Conservation (phyloP, 2,797 vertebrate genomes). For the Coregonus ussuriensis region DNA sequence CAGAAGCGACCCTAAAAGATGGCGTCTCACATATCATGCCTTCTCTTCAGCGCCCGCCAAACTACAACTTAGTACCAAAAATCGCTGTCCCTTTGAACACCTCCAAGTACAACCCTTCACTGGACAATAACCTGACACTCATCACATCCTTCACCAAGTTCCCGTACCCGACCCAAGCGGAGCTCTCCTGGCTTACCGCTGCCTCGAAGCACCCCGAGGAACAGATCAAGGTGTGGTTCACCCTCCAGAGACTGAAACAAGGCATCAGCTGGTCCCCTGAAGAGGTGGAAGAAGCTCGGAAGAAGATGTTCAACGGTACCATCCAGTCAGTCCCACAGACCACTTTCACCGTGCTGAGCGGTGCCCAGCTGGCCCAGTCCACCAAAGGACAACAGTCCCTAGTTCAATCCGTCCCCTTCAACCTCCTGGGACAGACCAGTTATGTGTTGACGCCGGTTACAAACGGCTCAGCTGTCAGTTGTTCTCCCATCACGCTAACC, state of each 20-base stretch:
- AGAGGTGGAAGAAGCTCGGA: conserved; percentile 97
- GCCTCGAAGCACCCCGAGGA: conserved; percentile 97
- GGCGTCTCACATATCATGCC: conserved; percentile 95
- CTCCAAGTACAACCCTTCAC: conserved; percentile 94
- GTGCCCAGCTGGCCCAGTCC: conserved; percentile 81
- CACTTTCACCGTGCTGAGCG: conserved; percentile 84
- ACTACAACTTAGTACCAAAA: conserved; percentile 97
- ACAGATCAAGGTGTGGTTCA: conserved; percentile 98
- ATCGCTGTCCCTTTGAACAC: conserved; percentile 96
- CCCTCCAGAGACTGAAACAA: conserved; percentile 94
- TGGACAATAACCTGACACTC: conserved; percentile 94
- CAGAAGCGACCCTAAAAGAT: conserved; percentile 82
- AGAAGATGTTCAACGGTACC: conserved; percentile 99
- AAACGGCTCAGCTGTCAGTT: conserved; percentile 84
- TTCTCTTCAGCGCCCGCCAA: conserved; percentile 95
- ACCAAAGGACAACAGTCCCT: conserved; percentile 81
- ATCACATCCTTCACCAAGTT: conserved; percentile 98
- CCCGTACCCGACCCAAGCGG: conserved; percentile 96
- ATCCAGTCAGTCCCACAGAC: conserved; percentile 91
- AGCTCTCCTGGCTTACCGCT: conserved; percentile 95
- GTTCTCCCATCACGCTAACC: conserved; percentile 85
- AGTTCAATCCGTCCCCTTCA: conserved; percentile 91
- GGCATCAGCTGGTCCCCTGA: conserved; percentile 99
- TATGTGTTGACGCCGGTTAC: conserved; percentile 91
- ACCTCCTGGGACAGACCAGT: conserved; percentile 90